A percentile compares a stretch with the other conserved stretches of the same genome.
Conservation (phyloP, 1,140 invertebrate genomes). For the Drosophila littoralis region DNA sequence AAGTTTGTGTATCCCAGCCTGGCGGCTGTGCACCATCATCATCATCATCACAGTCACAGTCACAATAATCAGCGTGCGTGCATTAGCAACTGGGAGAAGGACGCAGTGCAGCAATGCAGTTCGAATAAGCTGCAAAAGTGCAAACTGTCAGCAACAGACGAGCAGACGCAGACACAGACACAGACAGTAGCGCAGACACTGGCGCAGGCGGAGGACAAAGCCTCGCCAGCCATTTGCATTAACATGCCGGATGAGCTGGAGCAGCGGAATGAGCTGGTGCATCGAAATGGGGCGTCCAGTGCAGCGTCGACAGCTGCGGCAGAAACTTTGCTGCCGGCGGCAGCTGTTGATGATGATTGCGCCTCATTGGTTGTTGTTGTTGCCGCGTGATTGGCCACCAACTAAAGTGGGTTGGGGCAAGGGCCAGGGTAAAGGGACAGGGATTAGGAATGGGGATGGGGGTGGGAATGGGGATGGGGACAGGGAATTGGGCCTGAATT, state of each 20-base stretch:
- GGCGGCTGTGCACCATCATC: conserved; percentile 82
- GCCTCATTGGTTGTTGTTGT: conserved; percentile 79
- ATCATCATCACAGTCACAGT: conserved; percentile 50
- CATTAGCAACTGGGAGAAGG: conserved; percentile 75
- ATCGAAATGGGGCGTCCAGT: conserved; percentile 22
- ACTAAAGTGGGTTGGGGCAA: conserved; percentile 23
- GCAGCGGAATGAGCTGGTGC: conserved; percentile 27
- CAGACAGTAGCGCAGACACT: conserved; percentile 24
- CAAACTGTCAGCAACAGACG: conserved; percentile 75
- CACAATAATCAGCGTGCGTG: conserved; percentile 43
- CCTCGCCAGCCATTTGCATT: conserved; percentile 74
- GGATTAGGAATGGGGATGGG: conserved; percentile 7
- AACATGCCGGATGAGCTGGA: conserved; percentile 67
- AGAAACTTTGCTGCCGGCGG: conserved; percentile 70
- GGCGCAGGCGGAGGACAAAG: conserved; percentile 48
- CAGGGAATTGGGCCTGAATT: conserved; percentile 1
- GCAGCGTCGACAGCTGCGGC: conserved; percentile 30
- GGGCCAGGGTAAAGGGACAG: neutral
- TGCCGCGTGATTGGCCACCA: conserved; percentile 77
- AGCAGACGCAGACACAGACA: conserved; percentile 40
- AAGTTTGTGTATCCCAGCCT: conserved; percentile 81
- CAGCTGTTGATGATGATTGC: conserved; percentile 74
- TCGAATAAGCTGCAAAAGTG: conserved; percentile 74
- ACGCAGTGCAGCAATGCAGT: conserved; percentile 57
- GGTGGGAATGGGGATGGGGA: neutral